phyloP scores from a whole-genome alignment of 92 coral and sea anemone species.

The Parazoanthus darwini region DNA sequence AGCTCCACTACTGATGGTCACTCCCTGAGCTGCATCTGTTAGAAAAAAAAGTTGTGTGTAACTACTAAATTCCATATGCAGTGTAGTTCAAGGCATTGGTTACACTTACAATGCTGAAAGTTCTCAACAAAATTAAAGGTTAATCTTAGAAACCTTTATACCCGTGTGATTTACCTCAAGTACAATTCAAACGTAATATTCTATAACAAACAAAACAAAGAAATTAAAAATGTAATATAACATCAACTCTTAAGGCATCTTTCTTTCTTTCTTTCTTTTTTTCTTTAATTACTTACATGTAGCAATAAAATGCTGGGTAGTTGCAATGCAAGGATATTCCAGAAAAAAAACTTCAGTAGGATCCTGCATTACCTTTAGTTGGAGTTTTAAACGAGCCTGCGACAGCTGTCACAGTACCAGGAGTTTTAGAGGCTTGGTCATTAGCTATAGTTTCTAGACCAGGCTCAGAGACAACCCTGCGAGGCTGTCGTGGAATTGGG shows the following conservation, averaged over 20 bases:
- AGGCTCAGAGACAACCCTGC: background rate
- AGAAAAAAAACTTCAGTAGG: background rate
- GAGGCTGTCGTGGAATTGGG: conserved; percentile 6
- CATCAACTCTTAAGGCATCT: background rate
- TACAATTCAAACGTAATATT: too few species aligned
- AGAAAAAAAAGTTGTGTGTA: background rate
- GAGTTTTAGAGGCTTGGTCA: background rate
- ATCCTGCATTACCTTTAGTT: background rate
- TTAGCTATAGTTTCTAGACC: background rate
- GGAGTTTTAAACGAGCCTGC: background rate
- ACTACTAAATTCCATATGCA: background rate
- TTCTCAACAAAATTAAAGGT: too few species aligned
- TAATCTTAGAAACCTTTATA: too few species aligned
- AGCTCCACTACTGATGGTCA: background rate
- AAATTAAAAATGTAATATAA: background rate
- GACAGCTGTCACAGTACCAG: background rate
- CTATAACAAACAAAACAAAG: too few species aligned
- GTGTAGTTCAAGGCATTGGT: too few species aligned
- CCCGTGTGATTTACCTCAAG: too few species aligned
- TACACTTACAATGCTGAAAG: too few species aligned
- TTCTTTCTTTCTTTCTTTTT: too few species aligned
- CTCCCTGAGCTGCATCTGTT: background rate
- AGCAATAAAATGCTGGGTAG: background rate
- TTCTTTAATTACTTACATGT: too few species aligned
- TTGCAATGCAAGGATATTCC: background rate